These are phyloP conservation scores for Condylostylus longicornis DNA, from an alignment of 1,140 invertebrate genomes.

Conservation along the genomic window DNA sequence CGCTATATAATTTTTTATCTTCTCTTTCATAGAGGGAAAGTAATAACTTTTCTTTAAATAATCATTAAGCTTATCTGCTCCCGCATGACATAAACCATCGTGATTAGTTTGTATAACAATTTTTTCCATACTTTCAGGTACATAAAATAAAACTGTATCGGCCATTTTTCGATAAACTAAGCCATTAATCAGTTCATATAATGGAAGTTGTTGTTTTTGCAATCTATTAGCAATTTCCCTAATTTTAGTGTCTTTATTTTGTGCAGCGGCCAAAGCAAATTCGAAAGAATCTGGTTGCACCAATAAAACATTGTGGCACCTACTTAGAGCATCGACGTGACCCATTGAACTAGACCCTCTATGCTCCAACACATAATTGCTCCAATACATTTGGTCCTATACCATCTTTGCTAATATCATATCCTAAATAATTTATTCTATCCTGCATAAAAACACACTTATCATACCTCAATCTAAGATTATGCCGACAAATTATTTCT, in stretches of 20 bases:
- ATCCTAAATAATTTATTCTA: conserved; percentile 1
- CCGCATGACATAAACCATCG: conserved; percentile 12
- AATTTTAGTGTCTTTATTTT: background rate
- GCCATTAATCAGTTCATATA: conserved; percentile 1
- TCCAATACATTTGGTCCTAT: background rate
- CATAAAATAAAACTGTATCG: conserved; percentile 19
- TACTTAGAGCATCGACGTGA: too few relatives aligned
- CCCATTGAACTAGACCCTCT: conserved; percentile 15
- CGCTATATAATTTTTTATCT: conserved; percentile 9
- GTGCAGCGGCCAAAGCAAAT: background rate
- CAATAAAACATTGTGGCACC: background rate
- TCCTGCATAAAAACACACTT: conserved; percentile 2
- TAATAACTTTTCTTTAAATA: conserved; percentile 10
- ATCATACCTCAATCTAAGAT: background rate
- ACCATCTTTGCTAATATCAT: background rate
- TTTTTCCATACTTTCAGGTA: conserved; percentile 11
- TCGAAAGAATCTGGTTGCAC: background rate
- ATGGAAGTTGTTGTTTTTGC: background rate
- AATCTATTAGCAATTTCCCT: background rate
- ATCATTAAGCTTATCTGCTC: conserved; percentile 9
- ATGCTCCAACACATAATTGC: conserved; percentile 2
- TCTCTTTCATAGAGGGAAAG: conserved; percentile 15
- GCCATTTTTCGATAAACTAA: conserved; percentile 16
- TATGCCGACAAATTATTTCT: too few relatives aligned
- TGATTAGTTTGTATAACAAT: conserved; percentile 9